Evolutionary conservation across 2,113 vertebrate species (phyloP), one percentile per base, ranked within the genome.

Genomic region (Delphinapterus leucas): DNA sequence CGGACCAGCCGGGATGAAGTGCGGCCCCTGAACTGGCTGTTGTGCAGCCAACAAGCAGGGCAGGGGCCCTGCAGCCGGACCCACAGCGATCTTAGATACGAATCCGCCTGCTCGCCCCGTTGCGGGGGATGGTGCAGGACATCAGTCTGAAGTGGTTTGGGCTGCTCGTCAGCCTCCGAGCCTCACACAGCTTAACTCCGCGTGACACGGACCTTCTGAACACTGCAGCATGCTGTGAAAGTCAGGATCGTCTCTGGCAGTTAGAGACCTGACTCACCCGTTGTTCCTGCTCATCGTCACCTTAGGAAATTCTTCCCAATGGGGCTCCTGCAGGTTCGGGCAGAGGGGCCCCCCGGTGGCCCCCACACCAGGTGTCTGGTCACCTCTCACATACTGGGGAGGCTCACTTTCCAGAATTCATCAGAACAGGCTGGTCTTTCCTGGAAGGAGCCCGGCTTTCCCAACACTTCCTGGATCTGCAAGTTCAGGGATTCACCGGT

Each of bases 161-260:
- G 97, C 97, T 97, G 74, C 17, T 76, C 13, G 36, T 95, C 96
- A 97, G 63, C 6, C 90, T 61, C 79, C 2, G 47, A 95, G 82
- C 95, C 95, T 73, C 95, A 89, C 89, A 96, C 83, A 82, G 93
- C 96, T 96, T 96, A 96, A 98, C 98, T 98, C 87, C 65, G 4
- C 83, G 97, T 80, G 65, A 0, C 93, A 90, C 68, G 97, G 97
- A 97, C 97, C 97, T 98, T 97, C 97, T 96, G 98, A 97, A 98
- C 96, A 95, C 97, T 96, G 93, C 89, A 96, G 49, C 96, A 55
- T 81, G 95, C 96, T 97, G 93, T 93, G 97, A 97, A n/a, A 97
- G 97, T 97, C 97, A 96, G 97, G 98, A 96, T 97, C 97, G 96
- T 96, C 98, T 98, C 98, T 98, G 98, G 98, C 98, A 93, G 10